phyloP scores from a whole-genome alignment of 2,113 vertebrate genomes.

The Saccopteryx bilineata region DNA sequence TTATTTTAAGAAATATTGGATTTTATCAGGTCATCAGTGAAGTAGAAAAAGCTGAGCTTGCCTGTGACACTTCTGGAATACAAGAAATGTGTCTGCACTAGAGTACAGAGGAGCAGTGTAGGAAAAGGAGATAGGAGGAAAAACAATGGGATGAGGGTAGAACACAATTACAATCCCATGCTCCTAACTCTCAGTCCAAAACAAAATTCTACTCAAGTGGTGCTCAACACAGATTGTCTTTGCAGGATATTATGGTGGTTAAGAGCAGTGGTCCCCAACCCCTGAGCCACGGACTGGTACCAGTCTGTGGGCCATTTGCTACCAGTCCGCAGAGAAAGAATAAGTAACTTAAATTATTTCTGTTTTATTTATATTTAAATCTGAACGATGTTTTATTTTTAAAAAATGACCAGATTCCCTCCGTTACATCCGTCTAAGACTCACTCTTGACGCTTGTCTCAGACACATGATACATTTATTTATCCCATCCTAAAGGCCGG shows the following conservation, averaged over 20 bases:
- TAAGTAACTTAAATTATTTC: too few species aligned
- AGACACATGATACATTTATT: too few species aligned
- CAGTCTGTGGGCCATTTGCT: too few species aligned
- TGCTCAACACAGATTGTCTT: slow-evolving; percentile 6
- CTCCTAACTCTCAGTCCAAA: neutral
- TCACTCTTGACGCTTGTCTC: too few species aligned
- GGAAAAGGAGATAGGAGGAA: neutral
- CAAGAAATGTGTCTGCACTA: slow-evolving; percentile 32
- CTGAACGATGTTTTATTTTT: too few species aligned
- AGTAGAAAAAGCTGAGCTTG: slow-evolving; percentile 71
- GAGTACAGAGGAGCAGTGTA: slow-evolving; percentile 12
- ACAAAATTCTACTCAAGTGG: slow-evolving; percentile 53
- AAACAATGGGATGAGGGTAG: neutral
- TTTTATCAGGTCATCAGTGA: slow-evolving; percentile 72
- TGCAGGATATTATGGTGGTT: neutral
- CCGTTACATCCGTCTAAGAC: too few species aligned
- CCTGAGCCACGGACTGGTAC: too few species aligned
- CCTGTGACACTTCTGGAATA: slow-evolving; percentile 69
- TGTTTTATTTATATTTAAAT: too few species aligned
- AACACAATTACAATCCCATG: slow-evolving; percentile 56
- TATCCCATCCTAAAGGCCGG: too few species aligned
- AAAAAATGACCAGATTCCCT: too few species aligned
- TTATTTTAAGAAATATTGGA: slow-evolving; percentile 70
- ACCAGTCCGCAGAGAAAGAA: too few species aligned
- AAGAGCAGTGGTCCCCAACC: neutral